Percentiles rank a stretch among this genome's conserved stretches.
These are phyloP conservation scores for Ruditapes philippinarum DNA, from an alignment of 1,140 invertebrate species.

Conservation along the genomic window DNA sequence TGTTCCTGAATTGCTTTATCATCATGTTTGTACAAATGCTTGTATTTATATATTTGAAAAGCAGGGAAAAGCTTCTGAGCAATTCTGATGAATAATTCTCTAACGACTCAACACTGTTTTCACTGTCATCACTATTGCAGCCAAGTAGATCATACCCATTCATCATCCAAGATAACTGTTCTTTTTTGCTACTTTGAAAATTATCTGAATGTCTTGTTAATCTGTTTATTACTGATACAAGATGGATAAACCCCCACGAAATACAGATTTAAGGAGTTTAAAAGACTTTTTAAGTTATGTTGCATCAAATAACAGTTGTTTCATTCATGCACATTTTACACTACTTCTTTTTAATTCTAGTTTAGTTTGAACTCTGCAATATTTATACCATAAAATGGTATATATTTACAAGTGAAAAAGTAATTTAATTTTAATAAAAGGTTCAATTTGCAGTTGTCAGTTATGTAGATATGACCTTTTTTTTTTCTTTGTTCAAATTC, in stretches of 20 bases:
- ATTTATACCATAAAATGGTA: too few relatives aligned
- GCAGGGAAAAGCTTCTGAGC: not conserved
- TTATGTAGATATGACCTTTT: too few relatives aligned
- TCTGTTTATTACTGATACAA: not conserved
- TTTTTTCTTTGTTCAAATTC: too few relatives aligned
- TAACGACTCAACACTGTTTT: not conserved
- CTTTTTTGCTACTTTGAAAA: conserved; percentile 9
- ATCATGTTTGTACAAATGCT: not conserved
- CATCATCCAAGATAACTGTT: not conserved
- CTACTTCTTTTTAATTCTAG: too few relatives aligned
- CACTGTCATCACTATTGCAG: conserved; percentile 12
- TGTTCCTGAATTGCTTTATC: not conserved
- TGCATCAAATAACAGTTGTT: too few relatives aligned
- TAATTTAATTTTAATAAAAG: too few relatives aligned
- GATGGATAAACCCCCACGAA: not conserved
- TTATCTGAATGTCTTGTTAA: not conserved
- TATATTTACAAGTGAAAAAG: too few relatives aligned
- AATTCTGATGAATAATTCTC: conserved; percentile 3
- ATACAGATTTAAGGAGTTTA: too few relatives aligned
- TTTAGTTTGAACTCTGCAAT: too few relatives aligned
- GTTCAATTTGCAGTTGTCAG: too few relatives aligned
- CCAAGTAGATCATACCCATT: conserved; percentile 9
- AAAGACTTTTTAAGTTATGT: too few relatives aligned
- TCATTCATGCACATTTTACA: too few relatives aligned
- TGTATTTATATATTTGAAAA: not conserved